Conservation (phyloP, 2,113 vertebrate genomes). For the Herpailurus yagouaroundi region DNA sequence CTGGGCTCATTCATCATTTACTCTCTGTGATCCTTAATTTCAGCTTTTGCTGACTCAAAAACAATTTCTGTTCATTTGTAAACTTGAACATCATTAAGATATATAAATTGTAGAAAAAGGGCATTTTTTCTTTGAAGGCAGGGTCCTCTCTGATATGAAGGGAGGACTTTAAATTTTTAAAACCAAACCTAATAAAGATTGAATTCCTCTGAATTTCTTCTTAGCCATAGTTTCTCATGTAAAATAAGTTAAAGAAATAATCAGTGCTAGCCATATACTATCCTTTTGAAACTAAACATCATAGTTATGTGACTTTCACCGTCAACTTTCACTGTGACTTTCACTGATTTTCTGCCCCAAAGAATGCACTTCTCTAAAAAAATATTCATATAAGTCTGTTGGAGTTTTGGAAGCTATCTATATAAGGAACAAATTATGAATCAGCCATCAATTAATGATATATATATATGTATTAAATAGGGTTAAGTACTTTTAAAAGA, state of each 20-base stretch:
- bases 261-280: not conserved
- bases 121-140: not conserved
- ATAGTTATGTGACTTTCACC: not conserved
- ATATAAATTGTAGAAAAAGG: not conserved
- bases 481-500: not conserved
- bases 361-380: not conserved
- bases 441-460: not conserved
- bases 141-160: not conserved
- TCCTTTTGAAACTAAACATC: not conserved
- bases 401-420: not conserved
- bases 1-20: not conserved
- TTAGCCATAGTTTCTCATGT: not conserved
- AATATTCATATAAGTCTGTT: not conserved
- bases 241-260: not conserved
- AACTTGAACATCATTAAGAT: not conserved
- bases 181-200: not conserved
- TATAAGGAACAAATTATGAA: not conserved
- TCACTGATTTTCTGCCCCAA: not conserved
- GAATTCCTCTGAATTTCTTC: constrained; percentile 2
- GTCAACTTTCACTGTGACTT: not conserved
- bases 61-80: constrained; percentile 3
- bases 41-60: not conserved
- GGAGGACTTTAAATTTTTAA: not conserved
- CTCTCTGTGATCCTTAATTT: not conserved
- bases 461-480: not conserved